Evolutionary conservation across 2,888 invertebrate genomes (phyloP).

Genomic region (Drosophila stalkeri): DNA sequence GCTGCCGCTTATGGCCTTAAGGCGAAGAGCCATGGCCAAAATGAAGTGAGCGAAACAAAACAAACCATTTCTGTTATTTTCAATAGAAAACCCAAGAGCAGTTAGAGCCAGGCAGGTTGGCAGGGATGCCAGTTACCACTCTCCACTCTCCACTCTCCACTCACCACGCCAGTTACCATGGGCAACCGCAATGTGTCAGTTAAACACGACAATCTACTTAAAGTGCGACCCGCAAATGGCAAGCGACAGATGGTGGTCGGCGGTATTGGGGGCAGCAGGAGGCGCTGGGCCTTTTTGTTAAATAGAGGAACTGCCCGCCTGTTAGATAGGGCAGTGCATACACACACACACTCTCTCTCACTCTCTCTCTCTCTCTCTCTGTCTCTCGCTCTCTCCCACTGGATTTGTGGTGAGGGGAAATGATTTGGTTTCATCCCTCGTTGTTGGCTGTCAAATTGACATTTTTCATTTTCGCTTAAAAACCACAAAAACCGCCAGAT

Average conservation of each 20-base stretch:
- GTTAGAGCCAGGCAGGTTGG: constrained; percentile 32
- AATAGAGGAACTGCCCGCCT: background rate
- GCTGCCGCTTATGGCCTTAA: constrained; percentile 57
- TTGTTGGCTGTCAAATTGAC: constrained; percentile 73
- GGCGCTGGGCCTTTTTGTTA: background rate
- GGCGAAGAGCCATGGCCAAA: constrained; percentile 45
- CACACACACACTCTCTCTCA: too few relatives aligned
- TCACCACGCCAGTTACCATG: background rate
- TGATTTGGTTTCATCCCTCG: constrained; percentile 42
- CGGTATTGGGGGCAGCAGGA: background rate
- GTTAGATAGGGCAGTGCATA: background rate
- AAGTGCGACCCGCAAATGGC: constrained; percentile 47
- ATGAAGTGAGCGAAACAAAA: constrained; percentile 32
- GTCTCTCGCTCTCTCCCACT: too few relatives aligned
- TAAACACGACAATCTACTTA: constrained; percentile 74
- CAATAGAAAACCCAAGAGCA: constrained; percentile 66
- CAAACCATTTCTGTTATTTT: constrained; percentile 62
- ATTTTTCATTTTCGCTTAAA: constrained; percentile 73
- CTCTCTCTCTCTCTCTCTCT: too few relatives aligned
- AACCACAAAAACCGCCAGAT: constrained; percentile 73
- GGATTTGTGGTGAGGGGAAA: background rate
- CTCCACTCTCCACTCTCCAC: background rate
- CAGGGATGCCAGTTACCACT: constrained; percentile 2
- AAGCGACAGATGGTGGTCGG: constrained; percentile 11
- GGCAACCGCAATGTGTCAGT: constrained; percentile 62